Evolutionary conservation across 2,888 invertebrate genomes (phyloP), one percentile per base, ranked within the genome.

Genomic region (Artemia sinica): DNA sequence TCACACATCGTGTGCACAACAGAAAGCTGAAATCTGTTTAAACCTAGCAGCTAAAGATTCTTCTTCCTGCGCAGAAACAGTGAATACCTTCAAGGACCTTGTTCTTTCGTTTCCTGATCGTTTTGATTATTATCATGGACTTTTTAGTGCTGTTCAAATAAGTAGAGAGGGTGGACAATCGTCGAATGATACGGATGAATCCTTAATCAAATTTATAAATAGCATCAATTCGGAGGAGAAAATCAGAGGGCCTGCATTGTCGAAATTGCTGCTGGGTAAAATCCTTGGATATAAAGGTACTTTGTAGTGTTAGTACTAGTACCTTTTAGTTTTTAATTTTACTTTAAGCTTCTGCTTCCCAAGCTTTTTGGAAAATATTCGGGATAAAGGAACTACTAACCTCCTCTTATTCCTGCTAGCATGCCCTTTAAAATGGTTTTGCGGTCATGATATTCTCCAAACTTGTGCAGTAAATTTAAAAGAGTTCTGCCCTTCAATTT

Each of bases 1-100:
- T 58, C 63, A 58, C 63, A 28, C n/a, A 58, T 58, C 63, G 9
- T 76, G 80, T 63, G 75, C 85, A 7, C 84, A 84, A 74, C 85
- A 86, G 71, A 85, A 85, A 75, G 86, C 91, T 69, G 85, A 86
- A 50, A 84, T 90, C 74, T 79, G 89, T 69, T 84, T 85, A 71
- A 85, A 85, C n/a, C n/a, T 58, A 8, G 63, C 63, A 58, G 9
- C 63, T 9, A 2, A n/a, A 18, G 63, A 58, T 28, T 28, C 63
- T 28, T 10, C 63, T 18, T 8, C 63, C 9, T n/a, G 14, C 63
- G 8, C n/a, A 28, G 28, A 58, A 58, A 11, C 63, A 9, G n/a
- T 58, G n/a, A 28, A 58, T 28, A n/a, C 28, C 63, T 58, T 58
- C 63, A 58, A 28, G 11, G 63, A 58, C 12, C 63, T 58, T 10